Evolutionary conservation across 2,888 invertebrate genomes (phyloP), one percentile per base, ranked within the genome.

Genomic region (Choristoneura rosaceana): DNA sequence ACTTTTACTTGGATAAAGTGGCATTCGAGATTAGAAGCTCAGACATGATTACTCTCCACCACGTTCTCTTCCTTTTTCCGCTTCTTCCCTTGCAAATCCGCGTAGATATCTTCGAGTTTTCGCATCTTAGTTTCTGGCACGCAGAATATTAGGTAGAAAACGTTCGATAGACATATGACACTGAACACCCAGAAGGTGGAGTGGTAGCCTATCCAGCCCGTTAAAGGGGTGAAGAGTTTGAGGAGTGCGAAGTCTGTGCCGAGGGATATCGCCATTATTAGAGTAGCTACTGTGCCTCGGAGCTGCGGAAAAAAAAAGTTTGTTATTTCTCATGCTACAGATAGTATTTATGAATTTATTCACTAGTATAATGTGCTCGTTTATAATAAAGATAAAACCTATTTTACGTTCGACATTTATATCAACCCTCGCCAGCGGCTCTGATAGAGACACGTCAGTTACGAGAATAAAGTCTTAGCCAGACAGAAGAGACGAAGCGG

Each of bases 91-190:
- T 96, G 96, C 82, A 98, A 94, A 80, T 97, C 96, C 52, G 96
- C 95, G 86, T 98, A 98, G 81, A 99, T 99, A 78, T 98, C 98
- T 88, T 98, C 98, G 70, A 99, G 94, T 63, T 96, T 97, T 84
- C 97, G 96, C 78, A 98, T 99, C 84, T 97, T 97, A 0, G 99
- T 99, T 91, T 99, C 99, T 2, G 99, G 99, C n/a, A 99, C 97
- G 84, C 95, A 97, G 80, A 96, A 91, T 76, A 97, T 96, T 0
- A 98, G 96, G 90, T 98, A 98, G 81, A 97, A 93, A n/a, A 98
- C 92, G 70, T 97, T 97, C 0, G 96, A 74, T 0, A 96, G 84
- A 82, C 98, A 97, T 75, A 98, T 95, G 4, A 92, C 78, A 9
- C 97, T 96, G 89, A 98, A 99, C 60, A 97, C 81, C 96, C 97